These are phyloP conservation scores for Larimichthys crocea DNA, from an alignment of 2,113 vertebrate species.

Conservation along the genomic window DNA sequence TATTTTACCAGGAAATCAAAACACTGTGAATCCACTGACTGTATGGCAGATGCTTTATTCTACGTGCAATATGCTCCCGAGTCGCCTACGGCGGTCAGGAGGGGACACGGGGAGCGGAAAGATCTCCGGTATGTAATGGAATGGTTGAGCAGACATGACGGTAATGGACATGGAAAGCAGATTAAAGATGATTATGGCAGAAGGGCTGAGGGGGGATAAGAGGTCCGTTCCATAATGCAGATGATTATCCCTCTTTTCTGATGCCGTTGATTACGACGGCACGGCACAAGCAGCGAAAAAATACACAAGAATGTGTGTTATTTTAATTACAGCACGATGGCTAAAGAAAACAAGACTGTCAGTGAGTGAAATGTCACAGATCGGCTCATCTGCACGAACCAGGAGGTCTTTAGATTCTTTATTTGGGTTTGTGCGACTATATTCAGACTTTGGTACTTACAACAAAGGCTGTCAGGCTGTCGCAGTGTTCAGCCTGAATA, in stretches of 20 bases:
- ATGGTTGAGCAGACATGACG: conserved; percentile 49
- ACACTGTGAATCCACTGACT: not conserved
- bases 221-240: conserved; percentile 67
- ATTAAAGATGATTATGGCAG: conserved; percentile 80
- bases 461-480: not conserved
- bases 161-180: conserved; percentile 80
- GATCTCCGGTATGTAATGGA: conserved; percentile 44
- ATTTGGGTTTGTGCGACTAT: not conserved
- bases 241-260: conserved; percentile 69
- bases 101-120: conserved; percentile 31
- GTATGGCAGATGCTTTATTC: conserved; percentile 7
- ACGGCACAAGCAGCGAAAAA: not conserved
- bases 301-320: not conserved
- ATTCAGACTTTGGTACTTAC: not conserved
- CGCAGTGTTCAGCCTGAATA: not conserved
- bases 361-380: not conserved
- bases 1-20: conserved; percentile 39
- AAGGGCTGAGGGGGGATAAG: conserved; percentile 62
- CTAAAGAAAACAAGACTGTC: conserved; percentile 23
- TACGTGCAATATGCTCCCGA: not conserved
- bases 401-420: not conserved
- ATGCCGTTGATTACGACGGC: conserved; percentile 55
- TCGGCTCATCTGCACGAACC: not conserved
- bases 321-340: conserved; percentile 10
- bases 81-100: conserved; percentile 25